Conservation (phyloP, 2,888 invertebrate genomes). For the Morinoia aosen region DNA sequence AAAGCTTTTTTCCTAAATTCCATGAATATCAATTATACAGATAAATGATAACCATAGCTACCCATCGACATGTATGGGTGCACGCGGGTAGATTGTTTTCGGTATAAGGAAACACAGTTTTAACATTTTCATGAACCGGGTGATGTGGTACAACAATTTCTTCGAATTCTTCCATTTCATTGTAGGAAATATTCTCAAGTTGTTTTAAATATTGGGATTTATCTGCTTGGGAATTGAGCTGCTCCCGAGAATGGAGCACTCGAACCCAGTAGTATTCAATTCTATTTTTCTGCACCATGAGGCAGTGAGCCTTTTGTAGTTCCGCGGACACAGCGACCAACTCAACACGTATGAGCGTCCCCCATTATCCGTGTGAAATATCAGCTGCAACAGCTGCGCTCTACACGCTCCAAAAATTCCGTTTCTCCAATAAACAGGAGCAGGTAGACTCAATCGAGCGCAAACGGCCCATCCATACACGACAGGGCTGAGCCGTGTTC, state of each 20-base stretch:
- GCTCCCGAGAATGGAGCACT: not conserved
- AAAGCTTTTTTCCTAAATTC: no score
- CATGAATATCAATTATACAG: no score
- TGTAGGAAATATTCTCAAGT: no score
- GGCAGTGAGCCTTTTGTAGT: not conserved
- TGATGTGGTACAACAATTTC: no score
- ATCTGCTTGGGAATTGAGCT: no score
- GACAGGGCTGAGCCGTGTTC: not conserved
- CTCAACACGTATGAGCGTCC: not conserved
- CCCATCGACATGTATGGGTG: no score
- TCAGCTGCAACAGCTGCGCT: not conserved
- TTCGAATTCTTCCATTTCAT: no score
- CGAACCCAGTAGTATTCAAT: not conserved
- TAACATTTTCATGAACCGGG: no score
- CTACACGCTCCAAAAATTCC: conserved; percentile 36
- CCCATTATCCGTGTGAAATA: conserved; percentile 11
- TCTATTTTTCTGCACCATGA: not conserved
- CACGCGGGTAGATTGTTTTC: no score
- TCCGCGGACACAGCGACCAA: not conserved
- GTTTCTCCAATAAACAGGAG: not conserved
- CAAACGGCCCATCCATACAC: not conserved
- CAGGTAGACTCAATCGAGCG: not conserved
- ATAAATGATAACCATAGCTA: no score
- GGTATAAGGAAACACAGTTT: no score
- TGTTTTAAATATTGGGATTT: no score